These are phyloP conservation scores for Leptinotarsa texana DNA, from an alignment of 1,140 invertebrate genomes.

Conservation along the genomic window DNA sequence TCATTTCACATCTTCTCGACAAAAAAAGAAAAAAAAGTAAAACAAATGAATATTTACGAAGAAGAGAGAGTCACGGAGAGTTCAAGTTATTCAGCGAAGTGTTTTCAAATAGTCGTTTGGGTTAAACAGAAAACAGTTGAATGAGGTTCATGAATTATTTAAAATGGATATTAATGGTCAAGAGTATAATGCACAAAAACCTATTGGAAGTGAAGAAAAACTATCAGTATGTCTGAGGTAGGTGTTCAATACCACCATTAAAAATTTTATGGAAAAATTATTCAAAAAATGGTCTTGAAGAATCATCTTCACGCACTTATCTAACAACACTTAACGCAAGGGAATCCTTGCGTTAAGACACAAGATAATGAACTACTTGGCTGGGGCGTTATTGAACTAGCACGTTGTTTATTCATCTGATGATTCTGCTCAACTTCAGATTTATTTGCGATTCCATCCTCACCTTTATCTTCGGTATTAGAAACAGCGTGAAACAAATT, in stretches of 20 bases:
- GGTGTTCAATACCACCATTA: neutral
- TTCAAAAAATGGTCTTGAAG: neutral
- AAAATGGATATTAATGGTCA: neutral
- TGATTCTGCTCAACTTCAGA: neutral
- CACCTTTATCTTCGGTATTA: slow-evolving; percentile 10
- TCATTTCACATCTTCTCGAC: neutral
- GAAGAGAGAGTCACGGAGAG: slow-evolving; percentile 13
- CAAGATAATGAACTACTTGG: slow-evolving; percentile 6
- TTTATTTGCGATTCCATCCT: neutral
- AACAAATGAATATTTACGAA: slow-evolving; percentile 13
- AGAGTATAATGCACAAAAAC: slow-evolving; percentile 13
- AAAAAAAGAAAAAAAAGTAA: slow-evolving; percentile 12
- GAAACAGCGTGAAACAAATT: slow-evolving; percentile 6
- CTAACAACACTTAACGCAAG: too few relatives aligned
- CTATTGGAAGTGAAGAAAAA: slow-evolving; percentile 24
- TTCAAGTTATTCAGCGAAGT: neutral
- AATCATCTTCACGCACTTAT: neutral
- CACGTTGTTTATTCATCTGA: slow-evolving; percentile 2
- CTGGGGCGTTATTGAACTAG: neutral
- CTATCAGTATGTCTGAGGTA: slow-evolving; percentile 19
- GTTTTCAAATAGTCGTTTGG: neutral
- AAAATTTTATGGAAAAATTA: neutral
- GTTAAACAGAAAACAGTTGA: slow-evolving; percentile 11
- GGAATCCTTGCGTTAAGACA: neutral
- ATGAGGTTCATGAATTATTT: slow-evolving; percentile 18